Evolutionary conservation across 2,113 vertebrate species (phyloP).

Genomic region (rabbit (Oryctolagus cuniculus)): DNA sequence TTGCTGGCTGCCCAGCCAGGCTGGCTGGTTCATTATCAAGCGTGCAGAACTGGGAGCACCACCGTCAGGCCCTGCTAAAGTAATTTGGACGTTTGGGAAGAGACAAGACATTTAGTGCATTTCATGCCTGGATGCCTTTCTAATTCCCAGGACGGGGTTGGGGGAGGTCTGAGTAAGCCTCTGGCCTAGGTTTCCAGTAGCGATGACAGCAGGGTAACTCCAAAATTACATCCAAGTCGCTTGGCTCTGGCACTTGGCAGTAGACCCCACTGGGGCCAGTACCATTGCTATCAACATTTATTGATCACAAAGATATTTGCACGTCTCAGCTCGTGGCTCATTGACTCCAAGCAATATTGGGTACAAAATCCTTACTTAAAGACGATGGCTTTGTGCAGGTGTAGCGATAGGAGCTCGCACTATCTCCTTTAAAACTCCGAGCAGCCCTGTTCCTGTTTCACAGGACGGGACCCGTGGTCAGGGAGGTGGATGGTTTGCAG

Average conservation of each 20-base stretch:
- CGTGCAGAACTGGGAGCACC: background rate
- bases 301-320: background rate
- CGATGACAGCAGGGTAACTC: background rate
- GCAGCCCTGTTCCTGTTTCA: background rate
- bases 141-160: conserved; percentile 66
- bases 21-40: background rate
- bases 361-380: background rate
- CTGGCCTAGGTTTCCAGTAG: conserved; percentile 37
- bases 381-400: background rate
- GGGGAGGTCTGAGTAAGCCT: conserved; percentile 46
- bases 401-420: background rate
- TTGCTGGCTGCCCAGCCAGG: conserved; percentile 14
- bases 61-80: background rate
- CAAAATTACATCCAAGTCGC: background rate
- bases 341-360: conserved; percentile 18
- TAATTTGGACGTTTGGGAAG: conserved; percentile 21
- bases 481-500: background rate
- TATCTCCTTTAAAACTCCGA: background rate
- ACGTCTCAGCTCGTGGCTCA: background rate
- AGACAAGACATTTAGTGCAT: conserved; percentile 60
- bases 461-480: background rate
- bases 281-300: background rate
- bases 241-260: background rate
- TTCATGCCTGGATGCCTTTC: conserved; percentile 63
- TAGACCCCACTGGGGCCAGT: background rate